phyloP scores from a whole-genome alignment of 2,888 invertebrate species.

The Microplitis manilae region DNA sequence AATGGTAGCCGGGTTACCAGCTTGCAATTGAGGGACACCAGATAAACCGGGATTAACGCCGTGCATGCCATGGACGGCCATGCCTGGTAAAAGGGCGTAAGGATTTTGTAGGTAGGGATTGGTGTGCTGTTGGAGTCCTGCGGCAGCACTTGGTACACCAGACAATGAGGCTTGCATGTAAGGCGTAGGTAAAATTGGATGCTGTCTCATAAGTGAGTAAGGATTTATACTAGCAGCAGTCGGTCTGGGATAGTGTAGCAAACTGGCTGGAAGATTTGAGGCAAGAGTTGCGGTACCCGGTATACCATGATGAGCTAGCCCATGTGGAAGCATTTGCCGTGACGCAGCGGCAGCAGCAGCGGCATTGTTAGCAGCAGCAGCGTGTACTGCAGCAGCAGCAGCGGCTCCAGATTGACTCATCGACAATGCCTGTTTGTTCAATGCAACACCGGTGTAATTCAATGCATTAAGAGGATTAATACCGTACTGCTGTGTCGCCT shows the following conservation, averaged over 20 bases:
- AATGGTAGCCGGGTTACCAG: conserved; percentile 66
- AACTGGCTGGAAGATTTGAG: conserved; percentile 66
- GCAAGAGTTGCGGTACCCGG: conserved; percentile 50
- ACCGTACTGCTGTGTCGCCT: conserved; percentile 66
- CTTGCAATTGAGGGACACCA: conserved; percentile 62
- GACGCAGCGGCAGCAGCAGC: conserved; percentile 52
- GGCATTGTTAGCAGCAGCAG: conserved; percentile 63
- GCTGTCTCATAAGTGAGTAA: conserved; percentile 72
- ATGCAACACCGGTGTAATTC: conserved; percentile 80
- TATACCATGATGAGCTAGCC: conserved; percentile 58
- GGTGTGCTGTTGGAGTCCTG: conserved; percentile 57
- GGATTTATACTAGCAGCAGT: conserved; percentile 71
- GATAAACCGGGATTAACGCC: conserved; percentile 69
- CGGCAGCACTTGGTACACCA: conserved; percentile 56
- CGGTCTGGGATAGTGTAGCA: conserved; percentile 67
- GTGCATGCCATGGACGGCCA: conserved; percentile 70
- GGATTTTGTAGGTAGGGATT: conserved; percentile 66
- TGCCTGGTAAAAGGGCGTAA: conserved; percentile 63
- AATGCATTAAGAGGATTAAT: conserved; percentile 76
- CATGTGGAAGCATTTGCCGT: conserved; percentile 54
- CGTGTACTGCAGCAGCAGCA: conserved; percentile 58
- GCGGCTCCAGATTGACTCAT: conserved; percentile 56
- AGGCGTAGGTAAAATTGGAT: conserved; percentile 61
- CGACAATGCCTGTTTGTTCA: conserved; percentile 77
- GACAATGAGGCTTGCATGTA: conserved; percentile 63